These are phyloP conservation scores for Parnassius apollo DNA, from an alignment of 2,888 invertebrate genomes.

Conservation along the genomic window DNA sequence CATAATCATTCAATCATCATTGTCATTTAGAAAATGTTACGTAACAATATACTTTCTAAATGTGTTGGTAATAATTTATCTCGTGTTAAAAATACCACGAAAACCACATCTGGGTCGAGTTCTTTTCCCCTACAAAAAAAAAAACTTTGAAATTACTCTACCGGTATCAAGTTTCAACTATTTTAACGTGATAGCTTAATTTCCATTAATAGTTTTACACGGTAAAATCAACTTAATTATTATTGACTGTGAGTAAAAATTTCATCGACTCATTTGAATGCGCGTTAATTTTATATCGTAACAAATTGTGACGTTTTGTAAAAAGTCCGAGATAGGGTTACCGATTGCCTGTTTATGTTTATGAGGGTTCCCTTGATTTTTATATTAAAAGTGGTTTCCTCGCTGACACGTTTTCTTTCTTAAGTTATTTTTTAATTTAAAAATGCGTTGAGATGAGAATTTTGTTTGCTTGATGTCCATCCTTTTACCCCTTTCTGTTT, in stretches of 20 bases:
- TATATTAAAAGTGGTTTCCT: slow-evolving; percentile 36
- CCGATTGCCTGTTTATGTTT: slow-evolving; percentile 35
- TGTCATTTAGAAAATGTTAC: not conserved
- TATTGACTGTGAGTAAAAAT: slow-evolving; percentile 25
- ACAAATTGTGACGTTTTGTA: slow-evolving; percentile 49
- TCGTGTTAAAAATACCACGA: slow-evolving; percentile 8
- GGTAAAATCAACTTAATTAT: slow-evolving; percentile 33
- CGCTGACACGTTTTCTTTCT: not conserved
- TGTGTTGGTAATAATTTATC: slow-evolving; percentile 15
- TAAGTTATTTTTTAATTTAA: not conserved
- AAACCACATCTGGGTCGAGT: slow-evolving; percentile 43
- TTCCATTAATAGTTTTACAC: slow-evolving; percentile 28
- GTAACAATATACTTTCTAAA: slow-evolving; percentile 4
- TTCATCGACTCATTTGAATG: slow-evolving; percentile 10
- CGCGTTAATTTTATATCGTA: slow-evolving; percentile 40
- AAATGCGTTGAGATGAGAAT: too few relatives aligned
- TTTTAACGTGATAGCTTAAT: slow-evolving; percentile 55
- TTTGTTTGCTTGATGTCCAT: too few relatives aligned
- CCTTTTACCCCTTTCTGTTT: too few relatives aligned
- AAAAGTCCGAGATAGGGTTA: slow-evolving; percentile 48
- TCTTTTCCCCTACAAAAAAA: slow-evolving; percentile 38
- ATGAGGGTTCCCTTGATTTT: slow-evolving; percentile 35
- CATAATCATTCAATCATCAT: too few relatives aligned
- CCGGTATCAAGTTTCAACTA: slow-evolving; percentile 56
- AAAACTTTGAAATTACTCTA: slow-evolving; percentile 43